phyloP scores from a whole-genome alignment of 2,113 vertebrate genomes.

The Silurus asotus region DNA sequence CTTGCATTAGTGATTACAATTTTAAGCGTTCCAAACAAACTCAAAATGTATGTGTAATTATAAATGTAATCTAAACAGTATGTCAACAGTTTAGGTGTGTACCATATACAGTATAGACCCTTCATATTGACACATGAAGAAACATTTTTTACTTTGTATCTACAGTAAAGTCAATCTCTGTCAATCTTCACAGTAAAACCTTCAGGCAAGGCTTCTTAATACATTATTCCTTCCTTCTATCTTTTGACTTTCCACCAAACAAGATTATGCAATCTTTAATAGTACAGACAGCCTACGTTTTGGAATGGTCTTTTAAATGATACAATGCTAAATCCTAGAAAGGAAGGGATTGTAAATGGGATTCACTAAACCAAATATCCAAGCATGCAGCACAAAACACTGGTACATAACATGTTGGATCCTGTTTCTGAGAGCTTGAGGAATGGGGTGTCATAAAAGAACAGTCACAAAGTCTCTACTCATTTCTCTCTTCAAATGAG shows the following conservation, averaged over 20 bases:
- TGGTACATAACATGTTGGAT: slow-evolving; percentile 30
- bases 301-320: neutral
- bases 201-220: neutral
- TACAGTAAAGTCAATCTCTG: neutral
- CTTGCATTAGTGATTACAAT: neutral
- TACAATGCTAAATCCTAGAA: neutral
- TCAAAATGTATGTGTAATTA: neutral
- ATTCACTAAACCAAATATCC: slow-evolving; percentile 25
- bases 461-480: slow-evolving; percentile 16
- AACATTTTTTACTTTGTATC: neutral
- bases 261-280: neutral
- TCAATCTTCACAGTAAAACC: neutral
- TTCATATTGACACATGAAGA: neutral
- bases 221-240: neutral
- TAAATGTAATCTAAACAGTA: neutral
- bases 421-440: slow-evolving; percentile 26
- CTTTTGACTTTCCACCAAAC: neutral
- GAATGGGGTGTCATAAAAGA: slow-evolving; percentile 33
- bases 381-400: neutral
- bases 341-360: slow-evolving; percentile 16
- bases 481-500: neutral
- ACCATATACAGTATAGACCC: neutral
- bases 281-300: neutral
- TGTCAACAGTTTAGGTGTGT: neutral
- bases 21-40: neutral